Evolutionary conservation across 2,888 invertebrate species (phyloP).

Genomic region (Antitype chi): DNA sequence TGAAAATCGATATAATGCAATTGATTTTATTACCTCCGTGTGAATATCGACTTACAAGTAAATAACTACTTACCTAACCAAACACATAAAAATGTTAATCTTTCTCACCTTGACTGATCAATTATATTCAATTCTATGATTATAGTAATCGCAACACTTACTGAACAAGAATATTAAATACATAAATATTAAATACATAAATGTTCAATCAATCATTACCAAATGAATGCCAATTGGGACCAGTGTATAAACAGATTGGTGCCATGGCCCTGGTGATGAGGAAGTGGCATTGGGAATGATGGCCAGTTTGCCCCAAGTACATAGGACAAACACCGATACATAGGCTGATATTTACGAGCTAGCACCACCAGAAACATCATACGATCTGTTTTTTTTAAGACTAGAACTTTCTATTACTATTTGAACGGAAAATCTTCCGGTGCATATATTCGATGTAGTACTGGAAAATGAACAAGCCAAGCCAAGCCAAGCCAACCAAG

Average conservation of each 20-base stretch:
- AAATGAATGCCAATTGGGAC: conserved; percentile 39
- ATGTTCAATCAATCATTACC: conserved; percentile 43
- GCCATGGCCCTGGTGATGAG: conserved; percentile 10
- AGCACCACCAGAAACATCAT: background rate
- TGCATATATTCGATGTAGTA: no score
- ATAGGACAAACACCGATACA: background rate
- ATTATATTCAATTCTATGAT: conserved; percentile 55
- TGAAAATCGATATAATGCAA: no score
- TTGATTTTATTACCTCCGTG: no score
- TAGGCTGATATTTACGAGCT: background rate
- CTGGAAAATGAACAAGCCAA: no score
- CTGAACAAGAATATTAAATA: conserved; percentile 36
- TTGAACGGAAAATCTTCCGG: no score
- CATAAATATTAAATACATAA: conserved; percentile 28
- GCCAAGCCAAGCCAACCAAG: no score
- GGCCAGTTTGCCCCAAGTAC: background rate
- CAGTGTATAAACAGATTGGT: conserved; percentile 25
- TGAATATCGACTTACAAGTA: background rate
- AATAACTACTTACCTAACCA: conserved; percentile 21
- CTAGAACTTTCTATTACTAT: no score
- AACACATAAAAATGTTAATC: conserved; percentile 61
- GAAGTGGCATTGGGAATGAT: conserved; percentile 27
- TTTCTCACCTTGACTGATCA: conserved; percentile 56
- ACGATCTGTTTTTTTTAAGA: no score
- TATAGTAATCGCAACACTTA: conserved; percentile 37